Conservation (phyloP, 2,888 invertebrate species). For the Tortricodes alternella region DNA sequence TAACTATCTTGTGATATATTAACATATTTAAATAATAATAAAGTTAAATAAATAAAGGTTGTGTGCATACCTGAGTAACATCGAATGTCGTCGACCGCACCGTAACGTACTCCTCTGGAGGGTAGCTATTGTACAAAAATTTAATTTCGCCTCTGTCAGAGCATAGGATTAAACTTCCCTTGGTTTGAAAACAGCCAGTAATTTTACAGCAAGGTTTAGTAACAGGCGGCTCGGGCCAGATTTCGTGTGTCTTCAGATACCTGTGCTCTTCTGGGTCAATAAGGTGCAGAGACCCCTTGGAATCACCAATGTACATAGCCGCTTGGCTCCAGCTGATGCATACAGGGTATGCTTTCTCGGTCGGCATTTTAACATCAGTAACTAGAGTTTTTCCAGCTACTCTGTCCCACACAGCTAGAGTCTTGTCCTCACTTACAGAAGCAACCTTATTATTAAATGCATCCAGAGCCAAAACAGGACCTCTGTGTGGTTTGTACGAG, state of each 20-base stretch:
- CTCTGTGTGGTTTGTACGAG: slow-evolving; percentile 76
- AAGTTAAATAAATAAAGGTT: not conserved
- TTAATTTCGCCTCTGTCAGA: slow-evolving; percentile 75
- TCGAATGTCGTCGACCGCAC: slow-evolving; percentile 63
- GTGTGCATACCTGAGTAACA: slow-evolving; percentile 66
- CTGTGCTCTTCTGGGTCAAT: slow-evolving; percentile 62
- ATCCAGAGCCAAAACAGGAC: slow-evolving; percentile 74
- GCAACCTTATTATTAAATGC: slow-evolving; percentile 73
- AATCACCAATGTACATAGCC: slow-evolving; percentile 73
- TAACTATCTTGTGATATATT: too few species aligned
- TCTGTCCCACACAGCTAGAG: slow-evolving; percentile 81
- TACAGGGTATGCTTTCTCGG: slow-evolving; percentile 66
- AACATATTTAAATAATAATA: too few species aligned
- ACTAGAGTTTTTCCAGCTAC: slow-evolving; percentile 71
- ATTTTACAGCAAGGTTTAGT: slow-evolving; percentile 66
- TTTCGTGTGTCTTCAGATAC: slow-evolving; percentile 56
- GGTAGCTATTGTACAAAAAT: slow-evolving; percentile 71
- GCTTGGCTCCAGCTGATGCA: slow-evolving; percentile 68
- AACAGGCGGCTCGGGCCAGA: slow-evolving; percentile 66
- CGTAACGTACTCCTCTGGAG: slow-evolving; percentile 64
- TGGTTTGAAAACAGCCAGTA: slow-evolving; percentile 65
- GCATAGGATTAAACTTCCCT: slow-evolving; percentile 68
- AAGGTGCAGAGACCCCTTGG: slow-evolving; percentile 68
- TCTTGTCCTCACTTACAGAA: slow-evolving; percentile 83
- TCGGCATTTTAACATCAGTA: slow-evolving; percentile 64